Conservation (phyloP, 2,797 vertebrate genomes). For the Alectoris magna region DNA sequence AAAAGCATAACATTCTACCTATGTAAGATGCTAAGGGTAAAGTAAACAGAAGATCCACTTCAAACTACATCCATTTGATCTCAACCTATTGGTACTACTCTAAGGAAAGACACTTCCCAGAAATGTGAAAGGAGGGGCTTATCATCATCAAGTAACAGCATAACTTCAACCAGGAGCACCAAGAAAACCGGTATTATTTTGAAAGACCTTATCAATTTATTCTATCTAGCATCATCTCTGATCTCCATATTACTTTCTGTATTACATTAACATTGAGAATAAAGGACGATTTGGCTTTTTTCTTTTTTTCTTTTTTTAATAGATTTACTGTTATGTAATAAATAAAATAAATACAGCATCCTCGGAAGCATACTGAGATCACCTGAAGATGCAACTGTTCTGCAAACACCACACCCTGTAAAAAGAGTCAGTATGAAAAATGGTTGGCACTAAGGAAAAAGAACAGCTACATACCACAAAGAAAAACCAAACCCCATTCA, state of each 20-base stretch:
- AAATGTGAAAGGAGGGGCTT: neutral
- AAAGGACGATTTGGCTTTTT: neutral
- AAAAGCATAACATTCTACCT: neutral
- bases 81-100: neutral
- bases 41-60: neutral
- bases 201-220: neutral
- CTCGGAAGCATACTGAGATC: neutral
- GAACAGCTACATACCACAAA: neutral
- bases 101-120: neutral
- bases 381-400: neutral
- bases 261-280: neutral
- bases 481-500: neutral
- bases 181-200: neutral
- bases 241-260: neutral
- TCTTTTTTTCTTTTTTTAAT: neutral
- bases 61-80: neutral
- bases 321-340: neutral
- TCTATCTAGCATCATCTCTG: neutral
- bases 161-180: neutral
- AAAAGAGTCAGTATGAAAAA: neutral
- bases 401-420: neutral
- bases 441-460: neutral
- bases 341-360: neutral
- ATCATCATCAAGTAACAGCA: neutral
- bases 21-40: neutral